Evolutionary conservation across 2,113 vertebrate species (phyloP).

Genomic region (Stictonetta naevosa): DNA sequence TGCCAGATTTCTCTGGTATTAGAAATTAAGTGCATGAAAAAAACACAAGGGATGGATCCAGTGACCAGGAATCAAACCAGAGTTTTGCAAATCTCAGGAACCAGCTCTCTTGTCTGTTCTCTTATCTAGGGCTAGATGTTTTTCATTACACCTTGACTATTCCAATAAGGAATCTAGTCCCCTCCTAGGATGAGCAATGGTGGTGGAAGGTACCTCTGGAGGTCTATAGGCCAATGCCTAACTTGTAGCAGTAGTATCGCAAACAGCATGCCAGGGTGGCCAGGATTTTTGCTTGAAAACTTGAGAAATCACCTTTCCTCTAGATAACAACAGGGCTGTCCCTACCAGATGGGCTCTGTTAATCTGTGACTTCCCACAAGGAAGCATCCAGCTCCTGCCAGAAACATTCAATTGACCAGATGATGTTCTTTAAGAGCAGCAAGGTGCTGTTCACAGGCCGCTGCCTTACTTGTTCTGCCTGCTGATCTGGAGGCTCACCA

Average conservation of each 20-base stretch:
- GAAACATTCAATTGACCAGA: neutral
- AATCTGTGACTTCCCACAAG: neutral
- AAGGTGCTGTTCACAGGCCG: neutral
- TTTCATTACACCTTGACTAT: neutral
- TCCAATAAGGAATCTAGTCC: neutral
- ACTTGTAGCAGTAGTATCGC: neutral
- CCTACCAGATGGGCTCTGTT: neutral
- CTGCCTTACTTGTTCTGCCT: neutral
- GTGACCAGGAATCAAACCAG: neutral
- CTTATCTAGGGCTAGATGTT: neutral
- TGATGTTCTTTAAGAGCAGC: neutral
- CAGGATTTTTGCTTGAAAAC: neutral
- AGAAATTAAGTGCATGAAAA: neutral
- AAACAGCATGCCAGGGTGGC: neutral
- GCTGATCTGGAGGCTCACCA: neutral
- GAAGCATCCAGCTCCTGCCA: neutral
- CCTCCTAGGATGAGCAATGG: neutral
- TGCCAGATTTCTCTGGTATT: neutral
- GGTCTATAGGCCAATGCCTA: neutral
- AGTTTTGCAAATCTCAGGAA: neutral
- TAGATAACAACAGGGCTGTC: neutral
- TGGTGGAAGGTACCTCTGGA: neutral
- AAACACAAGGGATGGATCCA: neutral
- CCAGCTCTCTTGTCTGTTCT: neutral
- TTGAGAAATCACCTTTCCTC: neutral